These are phyloP conservation scores for Beaufortia kweichowensis DNA, from an alignment of 2,113 vertebrate species.

Conservation along the genomic window DNA sequence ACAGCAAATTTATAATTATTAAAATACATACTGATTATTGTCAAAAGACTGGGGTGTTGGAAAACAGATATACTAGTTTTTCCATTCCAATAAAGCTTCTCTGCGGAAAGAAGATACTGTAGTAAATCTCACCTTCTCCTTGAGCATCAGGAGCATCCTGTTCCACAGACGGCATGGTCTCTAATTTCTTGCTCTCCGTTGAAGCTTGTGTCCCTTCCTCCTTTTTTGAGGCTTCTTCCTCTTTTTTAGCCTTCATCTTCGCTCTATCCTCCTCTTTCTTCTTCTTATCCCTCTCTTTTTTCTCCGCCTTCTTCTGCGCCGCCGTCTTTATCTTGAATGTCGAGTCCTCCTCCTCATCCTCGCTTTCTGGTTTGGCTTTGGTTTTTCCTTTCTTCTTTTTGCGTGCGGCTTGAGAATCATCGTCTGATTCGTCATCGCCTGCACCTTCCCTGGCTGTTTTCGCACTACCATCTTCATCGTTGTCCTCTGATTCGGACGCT, in stretches of 20 bases:
- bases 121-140: conserved; percentile 77
- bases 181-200: conserved; percentile 58
- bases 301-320: conserved; percentile 97
- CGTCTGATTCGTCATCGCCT: conserved; percentile 66
- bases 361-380: conserved; percentile 70
- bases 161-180: conserved; percentile 64
- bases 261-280: conserved; percentile 89
- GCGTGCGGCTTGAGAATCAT: conserved; percentile 67
- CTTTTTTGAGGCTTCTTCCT: conserved; percentile 70
- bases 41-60: too few relatives aligned
- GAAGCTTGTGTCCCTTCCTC: conserved; percentile 59
- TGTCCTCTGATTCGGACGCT: conserved; percentile 64
- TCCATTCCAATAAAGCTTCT: too few relatives aligned
- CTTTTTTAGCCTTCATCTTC: conserved; percentile 82
- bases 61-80: too few relatives aligned
- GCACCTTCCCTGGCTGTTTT: conserved; percentile 28
- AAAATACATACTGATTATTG: too few relatives aligned
- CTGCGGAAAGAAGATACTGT: not conserved
- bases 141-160: conserved; percentile 72
- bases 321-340: conserved; percentile 92
- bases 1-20: too few relatives aligned
- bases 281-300: conserved; percentile 93
- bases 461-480: conserved; percentile 68
- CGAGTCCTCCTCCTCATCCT: conserved; percentile 73
- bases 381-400: conserved; percentile 84